Evolutionary conservation across 2,113 vertebrate genomes (phyloP), one percentile per base, ranked within the genome.

Genomic region (Chascanopsetta lugubris): DNA sequence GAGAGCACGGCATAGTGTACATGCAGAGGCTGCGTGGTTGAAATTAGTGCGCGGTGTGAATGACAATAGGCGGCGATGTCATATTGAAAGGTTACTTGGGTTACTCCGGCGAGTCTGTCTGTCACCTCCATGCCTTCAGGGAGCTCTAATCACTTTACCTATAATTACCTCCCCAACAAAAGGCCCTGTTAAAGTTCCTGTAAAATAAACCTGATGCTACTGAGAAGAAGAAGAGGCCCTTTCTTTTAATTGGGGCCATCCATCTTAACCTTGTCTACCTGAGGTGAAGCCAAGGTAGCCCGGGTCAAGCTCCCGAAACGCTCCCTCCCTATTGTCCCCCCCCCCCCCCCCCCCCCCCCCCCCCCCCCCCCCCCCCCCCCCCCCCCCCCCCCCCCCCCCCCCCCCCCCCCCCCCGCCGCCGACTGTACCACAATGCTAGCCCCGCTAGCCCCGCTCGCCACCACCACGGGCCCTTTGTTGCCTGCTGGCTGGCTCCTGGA

Each of bases 161-260:
- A 88, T 93, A 93, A 94, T 94, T 93, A 94, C 81, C 78, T 77
- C 69, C 50, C 63, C 83, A n/a, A 93, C 92, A 94, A 94, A 92
- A 87, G 91, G 84, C 76, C 79, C 87, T 27, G 87, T 93, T 92
- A 92, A 92, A 91, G 90, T 91, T 90, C 87, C 92, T 91, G 92
- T 91, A 93, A 92, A 93, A 89, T 92, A 91, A 94, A 92, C 90
- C 92, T 87, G 73, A 87, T 78, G 81, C 89, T 75, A 89, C 90
- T 90, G 91, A 92, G 83, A 83, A 79, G 77, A 89, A 83, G 85
- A 90, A n/a, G 88, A 87, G 89, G 85, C 61, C 75, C 75, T 87
- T 89, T 90, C 89, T 92, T 92, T 93, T 93, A 92, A 94, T 93
- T 92, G 90, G 85, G 85, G 76, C 88, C 89, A 93, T 94, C 92